These are phyloP conservation scores for Hanleya hanleyi DNA, from an alignment of 2,888 invertebrate genomes.

Conservation along the genomic window DNA sequence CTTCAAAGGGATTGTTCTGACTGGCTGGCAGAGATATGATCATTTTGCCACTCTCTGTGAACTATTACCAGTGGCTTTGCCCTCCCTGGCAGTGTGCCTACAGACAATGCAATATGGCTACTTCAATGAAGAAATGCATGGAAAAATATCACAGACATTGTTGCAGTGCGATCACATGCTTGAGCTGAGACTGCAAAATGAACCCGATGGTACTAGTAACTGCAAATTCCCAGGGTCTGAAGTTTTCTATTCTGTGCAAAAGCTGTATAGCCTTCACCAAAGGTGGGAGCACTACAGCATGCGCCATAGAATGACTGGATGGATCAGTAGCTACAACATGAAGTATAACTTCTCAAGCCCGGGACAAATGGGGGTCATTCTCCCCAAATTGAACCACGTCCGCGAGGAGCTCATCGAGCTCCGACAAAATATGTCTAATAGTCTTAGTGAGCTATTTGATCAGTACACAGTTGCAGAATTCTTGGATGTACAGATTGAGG, in stretches of 20 bases:
- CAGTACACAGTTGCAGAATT: conserved; percentile 42
- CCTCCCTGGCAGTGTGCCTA: conserved; percentile 68
- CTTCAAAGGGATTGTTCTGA: conserved; percentile 71
- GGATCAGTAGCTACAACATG: conserved; percentile 40
- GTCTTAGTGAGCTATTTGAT: conserved; percentile 29
- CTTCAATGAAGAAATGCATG: conserved; percentile 26
- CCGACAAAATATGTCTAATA: conserved; percentile 14
- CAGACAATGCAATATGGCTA: conserved; percentile 39
- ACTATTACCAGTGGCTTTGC: conserved; percentile 72
- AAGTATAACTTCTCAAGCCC: conserved; percentile 37
- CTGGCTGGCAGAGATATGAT: conserved; percentile 74
- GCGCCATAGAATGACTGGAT: conserved; percentile 31
- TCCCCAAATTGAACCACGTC: conserved; percentile 11
- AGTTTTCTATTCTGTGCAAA: conserved; percentile 65
- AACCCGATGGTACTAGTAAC: conserved; percentile 22
- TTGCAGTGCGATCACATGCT: conserved; percentile 1
- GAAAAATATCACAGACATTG: conserved; percentile 8
- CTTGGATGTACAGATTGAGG: conserved; percentile 36
- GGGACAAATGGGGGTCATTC: conserved; percentile 31
- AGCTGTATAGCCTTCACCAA: conserved; percentile 26
- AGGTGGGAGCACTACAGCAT: conserved; percentile 8
- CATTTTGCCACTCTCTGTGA: conserved; percentile 74
- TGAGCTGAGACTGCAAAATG: conserved; percentile 27
- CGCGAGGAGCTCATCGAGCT: conserved; percentile 9
- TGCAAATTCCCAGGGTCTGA: conserved; percentile 75